These are phyloP conservation scores for Lamprologus tigripictilis DNA, from an alignment of 2,113 vertebrate species.

Conservation along the genomic window DNA sequence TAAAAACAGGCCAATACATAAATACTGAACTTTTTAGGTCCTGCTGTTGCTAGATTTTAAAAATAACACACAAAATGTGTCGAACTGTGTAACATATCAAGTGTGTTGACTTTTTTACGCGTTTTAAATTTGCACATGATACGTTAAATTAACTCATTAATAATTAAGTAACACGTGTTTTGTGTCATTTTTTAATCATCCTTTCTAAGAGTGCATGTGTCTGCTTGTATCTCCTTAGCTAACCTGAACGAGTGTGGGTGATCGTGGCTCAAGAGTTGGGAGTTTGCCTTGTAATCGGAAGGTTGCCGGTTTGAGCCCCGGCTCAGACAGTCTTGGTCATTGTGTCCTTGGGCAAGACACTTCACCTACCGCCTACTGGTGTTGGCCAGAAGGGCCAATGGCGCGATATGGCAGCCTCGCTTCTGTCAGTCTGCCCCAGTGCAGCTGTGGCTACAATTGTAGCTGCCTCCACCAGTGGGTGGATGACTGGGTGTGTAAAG, in stretches of 20 bases:
- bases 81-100: background rate
- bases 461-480: too few relatives aligned
- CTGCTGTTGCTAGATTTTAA: background rate
- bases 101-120: rapidly evolving
- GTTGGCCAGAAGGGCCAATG: too few relatives aligned
- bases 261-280: too few relatives aligned
- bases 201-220: background rate
- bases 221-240: background rate
- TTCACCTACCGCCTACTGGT: too few relatives aligned
- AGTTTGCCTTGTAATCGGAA: too few relatives aligned
- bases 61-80: background rate
- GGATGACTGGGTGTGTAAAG: too few relatives aligned
- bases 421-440: too few relatives aligned
- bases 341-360: too few relatives aligned
- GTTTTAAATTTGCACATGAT: background rate
- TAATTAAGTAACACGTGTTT: background rate
- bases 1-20: background rate
- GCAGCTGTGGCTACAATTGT: too few relatives aligned
- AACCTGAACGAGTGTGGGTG: rapidly evolving
- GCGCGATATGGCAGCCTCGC: rapidly evolving
- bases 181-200: background rate
- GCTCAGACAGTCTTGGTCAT: rapidly evolving
- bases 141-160: background rate
- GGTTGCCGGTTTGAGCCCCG: too few relatives aligned
- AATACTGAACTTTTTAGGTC: background rate